phyloP scores from a whole-genome alignment of 2,888 invertebrate species.

The Lycophotia porphyrea region DNA sequence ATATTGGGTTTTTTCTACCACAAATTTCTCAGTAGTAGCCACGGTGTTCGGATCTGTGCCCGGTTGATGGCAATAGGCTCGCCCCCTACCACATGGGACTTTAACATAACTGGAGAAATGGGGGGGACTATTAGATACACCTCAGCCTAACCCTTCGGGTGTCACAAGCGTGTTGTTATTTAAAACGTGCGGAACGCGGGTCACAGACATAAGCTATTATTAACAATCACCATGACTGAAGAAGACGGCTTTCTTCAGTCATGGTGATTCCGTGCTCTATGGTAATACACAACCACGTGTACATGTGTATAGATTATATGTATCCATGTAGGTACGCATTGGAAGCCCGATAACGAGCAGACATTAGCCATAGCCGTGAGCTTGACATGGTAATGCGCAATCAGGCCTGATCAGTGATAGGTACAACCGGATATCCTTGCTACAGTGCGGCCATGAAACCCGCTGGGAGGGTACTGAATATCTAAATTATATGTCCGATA shows the following conservation, averaged over 20 bases:
- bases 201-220: background rate
- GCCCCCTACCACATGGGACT: no score
- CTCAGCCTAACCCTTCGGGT: no score
- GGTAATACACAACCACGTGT: background rate
- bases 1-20: no score
- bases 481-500: background rate
- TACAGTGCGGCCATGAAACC: slow-evolving; percentile 61
- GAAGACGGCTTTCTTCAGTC: background rate
- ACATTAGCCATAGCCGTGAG: slow-evolving; percentile 73
- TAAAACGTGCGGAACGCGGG: background rate
- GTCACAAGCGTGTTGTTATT: no score
- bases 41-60: no score
- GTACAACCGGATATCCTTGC: slow-evolving; percentile 68
- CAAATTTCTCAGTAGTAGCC: no score
- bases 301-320: background rate
- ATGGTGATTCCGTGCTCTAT: background rate
- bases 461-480: slow-evolving; percentile 6
- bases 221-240: no score
- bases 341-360: slow-evolving; percentile 70
- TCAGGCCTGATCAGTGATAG: slow-evolving; percentile 76
- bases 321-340: slow-evolving; percentile 34
- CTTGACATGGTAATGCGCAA: slow-evolving; percentile 81
- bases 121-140: no score
- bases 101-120: no score
- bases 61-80: no score